Evolutionary conservation across 1,140 invertebrate genomes (phyloP), one percentile per base, ranked within the genome.

Genomic region (Cyrtorhinus lividipennis): DNA sequence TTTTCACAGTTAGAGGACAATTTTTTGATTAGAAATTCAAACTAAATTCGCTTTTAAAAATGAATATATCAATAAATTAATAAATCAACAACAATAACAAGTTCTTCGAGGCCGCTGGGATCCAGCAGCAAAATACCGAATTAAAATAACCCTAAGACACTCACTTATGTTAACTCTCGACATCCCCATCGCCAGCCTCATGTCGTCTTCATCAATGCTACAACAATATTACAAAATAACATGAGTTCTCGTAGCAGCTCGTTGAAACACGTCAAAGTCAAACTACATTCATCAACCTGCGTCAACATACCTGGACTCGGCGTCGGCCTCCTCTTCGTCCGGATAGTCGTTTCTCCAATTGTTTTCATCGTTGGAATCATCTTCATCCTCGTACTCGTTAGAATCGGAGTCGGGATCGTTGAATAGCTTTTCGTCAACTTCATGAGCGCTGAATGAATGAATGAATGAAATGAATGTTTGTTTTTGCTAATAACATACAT

Each of bases 301-400:
- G n/a, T n/a, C n/a, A 38, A 38, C 30, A 5, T 8, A 53, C 24
- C 46, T 62, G 22, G 53, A 59, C 8, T 58, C 25, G 15, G 24
- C 24, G 10, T 58, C 26, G 23, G 46, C 65, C 1, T 67, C 60
- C 58, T 71, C 70, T 66, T 69, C 69, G 66, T 72, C 71, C 22
- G 70, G 70, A 64, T 72, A 71, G 65, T 72, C 71, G 67, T 72
- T 72, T 56, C 67, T 61, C 69, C 70, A 71, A 60, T 71, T 69
- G 59, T 70, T 68, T 66, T 72, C 71, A 67, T 72, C 71, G 66
- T 72, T 72, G 5, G 70, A 71, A 66, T 72, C 71, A 57, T 72
- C 71, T 10, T 71, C 70, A 63, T 69, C 67, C 59, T 70, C 69
- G 20, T 56, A 58, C 15, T 44, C 25, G 48, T 22, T 53, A 5